Evolutionary conservation across 2,113 vertebrate genomes (phyloP).

Genomic region (Opisthocomus hoazin): DNA sequence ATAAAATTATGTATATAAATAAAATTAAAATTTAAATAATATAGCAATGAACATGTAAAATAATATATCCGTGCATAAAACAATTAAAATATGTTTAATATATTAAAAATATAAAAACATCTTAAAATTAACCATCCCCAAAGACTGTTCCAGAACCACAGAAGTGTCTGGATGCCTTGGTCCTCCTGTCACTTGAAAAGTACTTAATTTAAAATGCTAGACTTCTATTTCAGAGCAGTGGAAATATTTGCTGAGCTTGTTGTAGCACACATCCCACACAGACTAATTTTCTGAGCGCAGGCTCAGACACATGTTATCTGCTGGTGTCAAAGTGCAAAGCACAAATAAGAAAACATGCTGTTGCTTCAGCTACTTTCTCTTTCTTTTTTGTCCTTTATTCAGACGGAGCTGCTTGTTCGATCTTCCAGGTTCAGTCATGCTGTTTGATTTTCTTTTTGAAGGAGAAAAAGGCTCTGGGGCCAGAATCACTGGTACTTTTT

Average conservation of each 20-base stretch:
- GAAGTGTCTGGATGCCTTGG: not conserved
- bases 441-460: slow-evolving; percentile 8
- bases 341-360: not conserved
- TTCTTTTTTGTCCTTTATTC: not conserved
- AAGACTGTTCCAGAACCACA: not conserved
- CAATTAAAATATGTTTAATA: not conserved
- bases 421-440: not conserved
- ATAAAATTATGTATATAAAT: not conserved
- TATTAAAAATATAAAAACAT: not conserved
- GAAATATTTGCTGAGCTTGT: not conserved
- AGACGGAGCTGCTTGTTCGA: not conserved
- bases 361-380: not conserved
- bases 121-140: not conserved
- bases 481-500: not conserved
- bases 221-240: not conserved
- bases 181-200: not conserved
- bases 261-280: not conserved
- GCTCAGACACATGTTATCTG: not conserved
- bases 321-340: not conserved
- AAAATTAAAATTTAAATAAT: not conserved
- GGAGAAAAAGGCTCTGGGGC: not conserved
- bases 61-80: not conserved
- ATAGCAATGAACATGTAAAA: not conserved
- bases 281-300: not conserved
- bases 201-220: not conserved